Percentiles rank a stretch among this genome's conserved stretches.
Evolutionary conservation across 37 sponge, comb jelly and placozoan genomes (phyloP).

Genomic region (Bolinopsis microptera): DNA sequence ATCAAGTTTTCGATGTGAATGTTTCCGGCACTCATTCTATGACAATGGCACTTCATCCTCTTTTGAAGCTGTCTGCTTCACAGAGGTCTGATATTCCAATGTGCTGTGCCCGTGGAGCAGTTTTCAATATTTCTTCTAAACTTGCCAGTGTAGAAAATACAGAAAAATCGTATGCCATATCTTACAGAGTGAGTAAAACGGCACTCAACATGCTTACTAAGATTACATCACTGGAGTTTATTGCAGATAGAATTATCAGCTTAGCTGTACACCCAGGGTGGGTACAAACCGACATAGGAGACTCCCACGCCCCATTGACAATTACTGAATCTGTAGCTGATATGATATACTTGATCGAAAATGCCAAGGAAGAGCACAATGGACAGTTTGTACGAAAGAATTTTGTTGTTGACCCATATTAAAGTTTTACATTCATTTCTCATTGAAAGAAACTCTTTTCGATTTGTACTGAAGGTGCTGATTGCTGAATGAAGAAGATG

Average conservation of each 20-base stretch:
- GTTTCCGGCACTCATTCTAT: slow-evolving; percentile 7
- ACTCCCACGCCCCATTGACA: neutral
- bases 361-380: neutral
- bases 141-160: slow-evolving; percentile 13
- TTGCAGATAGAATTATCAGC: neutral
- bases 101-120: neutral
- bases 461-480: too few relatives aligned
- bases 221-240: neutral
- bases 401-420: neutral
- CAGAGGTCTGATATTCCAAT: neutral
- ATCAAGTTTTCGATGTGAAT: neutral
- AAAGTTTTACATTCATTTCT: too few relatives aligned
- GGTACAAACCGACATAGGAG: slow-evolving; percentile 34
- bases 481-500: too few relatives aligned
- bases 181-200: slow-evolving; percentile 34
- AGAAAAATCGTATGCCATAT: neutral
- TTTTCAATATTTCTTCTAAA: slow-evolving; percentile 30
- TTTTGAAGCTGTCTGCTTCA: slow-evolving; percentile 6
- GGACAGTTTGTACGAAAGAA: slow-evolving; percentile 33
- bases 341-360: neutral
- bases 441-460: too few relatives aligned
- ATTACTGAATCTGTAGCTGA: slow-evolving; percentile 6
- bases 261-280: slow-evolving; percentile 65
- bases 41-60: slow-evolving; percentile 12
- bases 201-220: slow-evolving; percentile 66